Conservation (phyloP, 2,797 vertebrate species). For the Erithacus rubecula region DNA sequence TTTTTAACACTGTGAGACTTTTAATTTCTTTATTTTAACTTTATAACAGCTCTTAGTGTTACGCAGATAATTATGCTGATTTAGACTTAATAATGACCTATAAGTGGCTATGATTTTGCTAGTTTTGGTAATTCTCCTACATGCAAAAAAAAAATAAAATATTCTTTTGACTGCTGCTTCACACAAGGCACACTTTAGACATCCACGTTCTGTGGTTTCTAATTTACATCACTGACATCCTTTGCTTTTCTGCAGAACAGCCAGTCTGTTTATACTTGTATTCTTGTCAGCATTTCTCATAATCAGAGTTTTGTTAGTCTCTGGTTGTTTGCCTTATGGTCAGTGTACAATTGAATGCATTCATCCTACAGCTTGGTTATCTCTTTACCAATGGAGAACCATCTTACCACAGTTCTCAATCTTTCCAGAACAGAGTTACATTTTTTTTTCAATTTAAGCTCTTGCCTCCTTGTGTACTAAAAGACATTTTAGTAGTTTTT, state of each 20-base stretch:
- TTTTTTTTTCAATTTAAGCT: neutral
- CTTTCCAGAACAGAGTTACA: neutral
- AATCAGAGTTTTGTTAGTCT: neutral
- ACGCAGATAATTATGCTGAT: neutral
- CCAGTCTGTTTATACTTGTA: neutral
- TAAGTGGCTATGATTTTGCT: neutral
- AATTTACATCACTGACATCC: fast-evolving
- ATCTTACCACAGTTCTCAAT: neutral
- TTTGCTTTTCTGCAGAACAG: neutral
- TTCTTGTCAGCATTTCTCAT: neutral
- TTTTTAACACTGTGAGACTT: neutral
- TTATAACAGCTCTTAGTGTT: neutral
- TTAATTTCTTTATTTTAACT: neutral
- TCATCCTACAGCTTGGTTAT: neutral
- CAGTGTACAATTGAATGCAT: neutral
- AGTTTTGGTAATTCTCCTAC: neutral
- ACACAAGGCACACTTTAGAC: neutral
- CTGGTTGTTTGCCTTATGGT: neutral
- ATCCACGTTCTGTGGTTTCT: neutral
- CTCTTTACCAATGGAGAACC: neutral
- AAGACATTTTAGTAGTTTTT: neutral
- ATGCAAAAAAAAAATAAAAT: neutral
- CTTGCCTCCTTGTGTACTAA: neutral
- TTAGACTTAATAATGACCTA: neutral
- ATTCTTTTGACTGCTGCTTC: neutral